Evolutionary conservation across 2,888 invertebrate genomes (phyloP), one percentile per base, ranked within the genome.

Genomic region (Mechanitis messenoides): DNA sequence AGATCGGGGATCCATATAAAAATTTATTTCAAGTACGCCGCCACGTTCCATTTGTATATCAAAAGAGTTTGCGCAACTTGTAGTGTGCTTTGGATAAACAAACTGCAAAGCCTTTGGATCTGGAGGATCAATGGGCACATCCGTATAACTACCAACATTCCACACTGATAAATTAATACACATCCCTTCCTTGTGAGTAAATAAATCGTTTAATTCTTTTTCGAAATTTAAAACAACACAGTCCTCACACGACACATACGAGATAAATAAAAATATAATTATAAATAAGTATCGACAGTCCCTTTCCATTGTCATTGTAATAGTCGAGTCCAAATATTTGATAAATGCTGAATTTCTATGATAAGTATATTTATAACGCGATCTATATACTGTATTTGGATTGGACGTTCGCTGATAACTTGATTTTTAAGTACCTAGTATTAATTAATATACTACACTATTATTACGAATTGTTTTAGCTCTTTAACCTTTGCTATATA

Each of bases 141-240:
- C 47, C 1, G 68, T 57, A 38, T 80, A 84, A 7, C 58, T 61
- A 3, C 70, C 70, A 28, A 73, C 57, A 2, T 67, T 63, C 84
- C 83, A 84, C 35, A 66, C 63, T 0, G 58, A 57, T 53, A 61
- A 62, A 33, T 56, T 33, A 0, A 12, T 31, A 60, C 80, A 84
- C 2, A 73, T 58, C 2, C 71, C 69, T 31, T 54, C 53, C 33
- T 69, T 63, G 59, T 72, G 69, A 12, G 61, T 66, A 60, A 85
- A 85, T 2, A 68, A 60, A 3, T 67, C 67, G 2, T 74, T 68
- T 38, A 72, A 78, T 6, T 72, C 70, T 31, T 76, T 71, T 62
- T 78, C 79, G 59, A 83, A 83, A 46, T 74, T 72, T 63, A 77
- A 79, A 58, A 70, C 72, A 11, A 78, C 71, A 68, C 84, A 83